Base-by-base conservation (phyloP, 2,113 vertebrate genomes). In the Brachirus orientalis region DNA sequence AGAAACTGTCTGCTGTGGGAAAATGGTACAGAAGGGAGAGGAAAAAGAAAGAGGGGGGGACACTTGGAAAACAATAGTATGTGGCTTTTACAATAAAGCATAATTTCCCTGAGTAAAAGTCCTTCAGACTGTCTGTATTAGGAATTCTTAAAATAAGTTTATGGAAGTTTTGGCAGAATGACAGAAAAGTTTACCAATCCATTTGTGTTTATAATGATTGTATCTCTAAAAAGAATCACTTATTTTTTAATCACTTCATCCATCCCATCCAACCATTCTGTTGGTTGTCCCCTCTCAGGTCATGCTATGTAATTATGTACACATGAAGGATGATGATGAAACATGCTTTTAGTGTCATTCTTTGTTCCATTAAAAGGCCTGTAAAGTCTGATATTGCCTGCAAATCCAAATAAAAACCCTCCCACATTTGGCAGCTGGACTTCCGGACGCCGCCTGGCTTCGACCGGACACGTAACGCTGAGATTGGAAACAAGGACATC, bases 401-500 rank as follows among this genome's bases (percentile, higher is more conserved):
- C 28, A 28, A 28, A 28, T 28, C 28, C 12, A 12, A 12, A 40
- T 50, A 8, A 50, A 11, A 10, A 37, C 8, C 12, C 20, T 8
- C 16, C 0, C 10, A 41, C 2, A 0, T 55, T 40, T 54, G 62
- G 63, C 75, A 98, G 97, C 93, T 99, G 93, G 97, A 99, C 92
- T 98, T 99, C 91, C 93, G 96, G 86, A 99, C 96, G 36, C 97
- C 97, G 0, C 97, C 97, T 2, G 97, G 97, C 67, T 99, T 99
- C 1, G 97, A 99, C 88, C 94, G 97, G n/a, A 98, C 97, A 0
- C 95, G 97, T 33, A 99, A 99, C 79, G 96, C 96, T 0, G 97
- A 99, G 91, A 99, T 99, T 80, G 97, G 97, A 79, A 99, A 99
- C 94, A 99, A 99, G 80, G 97, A 98, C 91, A 98, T 99, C 75